Base-by-base conservation (phyloP, 2,113 vertebrate genomes). In the Poeciliopsis retropinna region DNA sequence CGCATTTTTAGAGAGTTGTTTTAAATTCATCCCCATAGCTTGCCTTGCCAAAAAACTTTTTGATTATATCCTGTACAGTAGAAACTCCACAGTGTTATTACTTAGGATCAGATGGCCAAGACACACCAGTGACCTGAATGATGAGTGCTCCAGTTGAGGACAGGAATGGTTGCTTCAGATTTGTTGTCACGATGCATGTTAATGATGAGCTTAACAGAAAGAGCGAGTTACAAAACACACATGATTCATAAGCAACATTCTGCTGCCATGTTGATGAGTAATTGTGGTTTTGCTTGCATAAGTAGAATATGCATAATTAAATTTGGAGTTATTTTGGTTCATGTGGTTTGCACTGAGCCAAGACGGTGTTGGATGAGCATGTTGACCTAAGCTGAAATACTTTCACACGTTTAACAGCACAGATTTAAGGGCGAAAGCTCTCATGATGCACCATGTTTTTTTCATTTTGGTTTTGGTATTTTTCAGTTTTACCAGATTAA, bases 231-330 rank as follows among this genome's bases (percentile, higher is more conserved):
- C 73, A 83, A 72, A 85, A 81, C 76, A 62, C 77, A 57, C 47
- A 79, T 87, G 82, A 89, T 79, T 88, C 87, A 91, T 83, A 31
- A 30, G 72, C 67, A 73, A 67, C 75, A 82, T 72, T 75, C 74
- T 81, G 78, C 73, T 84, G 79, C 66, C 41, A n/a, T 28, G 63
- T 64, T 76, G 83, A 82, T 86, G 82, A 88, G 72, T 83, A 85
- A 85, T 74, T 78, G 71, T 30, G 30, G 30, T 25, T 82, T 57
- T 47, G 76, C 83, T 81, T 82, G 81, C 68, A 70, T 79, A 62
- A 79, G 41, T 47, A 64, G 34, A 78, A 74, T 75, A 72, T 75
- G 79, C 66, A 68, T 66, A 78, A 85, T 78, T 67, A 14, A 69
- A 79, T 78, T 74, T 31, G 39, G 65, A 57, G 76, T 75, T 81